Base-by-base conservation (phyloP, 2,113 vertebrate genomes). In the Eira barbara region DNA sequence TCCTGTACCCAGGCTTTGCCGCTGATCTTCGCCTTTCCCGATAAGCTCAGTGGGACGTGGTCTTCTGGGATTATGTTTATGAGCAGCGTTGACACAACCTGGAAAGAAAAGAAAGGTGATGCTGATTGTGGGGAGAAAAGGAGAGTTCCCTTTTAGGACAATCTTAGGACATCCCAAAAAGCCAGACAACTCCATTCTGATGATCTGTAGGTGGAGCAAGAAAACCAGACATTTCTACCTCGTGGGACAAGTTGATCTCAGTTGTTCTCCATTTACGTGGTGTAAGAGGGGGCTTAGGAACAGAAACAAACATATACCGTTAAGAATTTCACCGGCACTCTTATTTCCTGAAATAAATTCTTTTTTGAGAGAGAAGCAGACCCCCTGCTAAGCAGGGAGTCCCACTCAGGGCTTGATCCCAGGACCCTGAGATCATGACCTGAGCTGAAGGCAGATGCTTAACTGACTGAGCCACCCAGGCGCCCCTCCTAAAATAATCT, bases 41-140 rank as follows among this genome's bases (percentile, higher is more conserved):
- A 93, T 95, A 99, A 98, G 94, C 99, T 99, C 91, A 99, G 98
- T 36, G 99, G 99, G 61, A 99, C 52, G 0, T 99, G 96, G 6
- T 99, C 99, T 89, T 99, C 98, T 34, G 99, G 99, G 95, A 99
- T 99, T 8, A 99, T 98, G 96, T 99, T 99, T 95, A 99, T 98
- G 96, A 99, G 97, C 87, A 99, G 98, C 0, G 99, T 99, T 3
- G 99, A 99, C 95, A 99, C 99, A 79, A 99, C 99, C 99, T 99
- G 61, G 1, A 93, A 91, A 73, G 14, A 97, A 95, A 90, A 45
- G 94, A 20, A 34, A 91, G 34, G 73, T 27, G 86, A 45, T 39
- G 36, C 2, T 55, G n/a, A 78, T 7, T 9, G 31, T 13, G 10
- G n/a, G 49, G 55, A 84, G 63, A 89, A 79, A 69, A 74, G 57